phyloP scores from a whole-genome alignment of 1,140 invertebrate genomes.

The Drosophila mayri region DNA sequence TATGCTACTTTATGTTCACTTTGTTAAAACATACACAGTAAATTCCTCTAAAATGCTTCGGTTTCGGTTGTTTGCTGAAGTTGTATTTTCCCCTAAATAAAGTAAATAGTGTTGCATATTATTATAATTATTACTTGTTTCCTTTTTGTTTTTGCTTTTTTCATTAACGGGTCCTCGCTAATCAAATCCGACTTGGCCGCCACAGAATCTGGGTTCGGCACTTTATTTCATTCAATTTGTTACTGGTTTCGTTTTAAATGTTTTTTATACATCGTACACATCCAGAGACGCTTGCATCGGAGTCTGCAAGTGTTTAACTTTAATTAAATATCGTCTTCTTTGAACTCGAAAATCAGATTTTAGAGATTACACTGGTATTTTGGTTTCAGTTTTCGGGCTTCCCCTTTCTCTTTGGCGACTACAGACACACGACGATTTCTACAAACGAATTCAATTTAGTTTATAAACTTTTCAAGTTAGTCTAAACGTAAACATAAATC shows the following conservation, averaged over 20 bases:
- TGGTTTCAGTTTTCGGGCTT: constrained; percentile 21
- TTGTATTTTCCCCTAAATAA: constrained; percentile 78
- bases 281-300: constrained; percentile 48
- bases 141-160: constrained; percentile 37
- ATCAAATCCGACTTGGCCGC: constrained; percentile 74
- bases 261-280: constrained; percentile 63
- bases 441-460: constrained; percentile 73
- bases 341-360: constrained; percentile 78
- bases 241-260: constrained; percentile 50
- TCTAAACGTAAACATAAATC: constrained; percentile 75
- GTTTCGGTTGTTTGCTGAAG: constrained; percentile 63
- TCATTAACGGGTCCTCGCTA: constrained; percentile 70
- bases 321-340: constrained; percentile 54
- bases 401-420: constrained; percentile 44
- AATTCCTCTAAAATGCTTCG: constrained; percentile 81
- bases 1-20: constrained; percentile 55
- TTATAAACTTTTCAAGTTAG: constrained; percentile 80
- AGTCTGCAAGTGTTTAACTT: constrained; percentile 58
- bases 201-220: constrained; percentile 58
- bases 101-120: constrained; percentile 80
- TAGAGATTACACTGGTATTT: constrained; percentile 65
- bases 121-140: constrained; percentile 55
- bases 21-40: constrained; percentile 74
- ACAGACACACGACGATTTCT: constrained; percentile 51
- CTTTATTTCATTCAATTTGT: constrained; percentile 46